Base-by-base conservation (phyloP, 2,888 invertebrate species). In the Pristionchus japonicus region DNA sequence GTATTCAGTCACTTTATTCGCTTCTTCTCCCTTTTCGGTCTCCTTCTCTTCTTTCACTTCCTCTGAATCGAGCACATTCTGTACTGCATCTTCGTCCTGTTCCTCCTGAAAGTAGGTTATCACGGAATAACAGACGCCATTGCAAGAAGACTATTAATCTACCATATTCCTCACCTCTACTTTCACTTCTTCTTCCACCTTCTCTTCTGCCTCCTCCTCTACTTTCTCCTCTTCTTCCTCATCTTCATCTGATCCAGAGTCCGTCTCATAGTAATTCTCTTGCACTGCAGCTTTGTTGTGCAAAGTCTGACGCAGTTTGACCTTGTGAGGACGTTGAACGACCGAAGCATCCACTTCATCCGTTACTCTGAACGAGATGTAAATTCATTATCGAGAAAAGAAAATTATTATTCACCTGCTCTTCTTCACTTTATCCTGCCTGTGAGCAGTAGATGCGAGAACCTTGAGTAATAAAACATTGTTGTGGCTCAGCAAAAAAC, bases 261-360 rank as follows among this genome's bases (percentile, higher is more conserved):
- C 92, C 23, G 92, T 92, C 40, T 90, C 89, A 82, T 91, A 91
- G 52, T 91, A 91, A 84, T 91, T 89, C 49, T 92, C 89, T 86
- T 92, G 90, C 40, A 67, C 49, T 70, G 83, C 34, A 23, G 74
- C 87, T 82, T 89, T 90, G 34, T 87, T 86, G 84, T 90, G 89
- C 37, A 90, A 82, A 20, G 90, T 90, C 27, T 23, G 47, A 13
- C 80, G 49, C 9, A 84, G 20, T 67, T 89, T 89, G 13, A 77
- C 82, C 37, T 90, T 91, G n/a, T 77, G 52, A 31, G 52, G 87
- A n/a, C 61, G 74, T 40, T 74, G 49, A 15, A 57, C 77, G 37
- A 87, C 87, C 3, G 52, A 31, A 23, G n/a, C 87, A 57, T 87
- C 82, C 31, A 27, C 27, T 27, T 82, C 49, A 9, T 82, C 82